Base-by-base conservation (phyloP, 2,888 invertebrate species). In the Amiota minor region DNA sequence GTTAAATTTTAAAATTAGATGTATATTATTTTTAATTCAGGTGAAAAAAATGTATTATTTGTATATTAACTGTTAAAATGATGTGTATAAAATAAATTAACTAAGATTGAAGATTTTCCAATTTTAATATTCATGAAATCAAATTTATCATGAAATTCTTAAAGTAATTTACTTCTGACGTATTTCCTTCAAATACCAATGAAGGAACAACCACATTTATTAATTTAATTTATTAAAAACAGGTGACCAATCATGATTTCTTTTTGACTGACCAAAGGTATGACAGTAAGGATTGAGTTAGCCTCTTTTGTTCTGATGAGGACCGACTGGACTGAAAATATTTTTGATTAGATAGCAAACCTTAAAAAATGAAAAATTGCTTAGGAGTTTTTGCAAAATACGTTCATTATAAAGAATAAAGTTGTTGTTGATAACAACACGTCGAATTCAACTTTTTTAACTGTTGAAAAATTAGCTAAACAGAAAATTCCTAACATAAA, bases 101-200 rank as follows among this genome's bases (percentile, higher is more conserved):
- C 23, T 23, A 3, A 23, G 23, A 35, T 6, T 10, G 65, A n/a
- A 16, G 20, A 47, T 65, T 65, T 65, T 68, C 23, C 23, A 45
- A n/a, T 70, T 77, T 80, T 80, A 80, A 80, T 80, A 80, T 80
- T 78, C 80, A 80, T 79, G 78, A 80, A 80, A 77, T 71, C 72
- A 80, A 80, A 80, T 80, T 80, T 80, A 80, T 80, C 79, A 79
- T 69, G 64, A 78, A 79, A 78, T 78, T 77, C 79, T 80, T 78
- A 80, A 80, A 77, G 80, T 74, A 77, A 76, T 35, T 80, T 80
- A 80, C 77, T 78, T 79, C 74, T 79, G 76, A 79, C 80, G 78
- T 78, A 80, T 72, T 35, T 16, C 45, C 9, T 23, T 62, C n/a
- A n/a, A n/a, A n/a, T 23, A 18, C 67, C 35, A 53, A 68, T 10